Percentiles rank a stretch among this genome's conserved stretches.
These are phyloP conservation scores for Phenganax stokvisi DNA, from an alignment of 92 coral and sea anemone genomes.

Conservation along the genomic window DNA sequence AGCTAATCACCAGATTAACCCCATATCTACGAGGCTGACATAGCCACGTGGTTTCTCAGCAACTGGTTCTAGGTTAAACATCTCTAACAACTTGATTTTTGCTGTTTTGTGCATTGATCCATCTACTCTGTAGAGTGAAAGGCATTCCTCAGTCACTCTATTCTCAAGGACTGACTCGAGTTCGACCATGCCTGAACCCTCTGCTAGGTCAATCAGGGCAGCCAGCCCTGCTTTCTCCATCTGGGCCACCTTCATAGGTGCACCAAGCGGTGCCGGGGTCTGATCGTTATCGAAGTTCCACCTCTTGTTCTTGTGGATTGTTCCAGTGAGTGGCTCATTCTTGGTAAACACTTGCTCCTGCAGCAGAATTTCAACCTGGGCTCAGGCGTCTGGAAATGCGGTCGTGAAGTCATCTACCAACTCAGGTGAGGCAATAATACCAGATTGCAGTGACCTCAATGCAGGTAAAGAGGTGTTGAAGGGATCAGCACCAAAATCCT, in stretches of 20 bases:
- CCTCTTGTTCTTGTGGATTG: conserved; percentile 43
- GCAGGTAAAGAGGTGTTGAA: conserved; percentile 28
- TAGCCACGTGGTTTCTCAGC: conserved; percentile 33
- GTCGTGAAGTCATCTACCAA: conserved; percentile 39
- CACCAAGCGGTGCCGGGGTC: conserved; percentile 35
- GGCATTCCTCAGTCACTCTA: conserved; percentile 45
- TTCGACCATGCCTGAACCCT: conserved; percentile 43
- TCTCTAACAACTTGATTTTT: conserved; percentile 40
- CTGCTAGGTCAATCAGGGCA: conserved; percentile 39
- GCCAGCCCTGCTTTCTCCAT: conserved; percentile 42
- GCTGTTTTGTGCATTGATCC: conserved; percentile 44
- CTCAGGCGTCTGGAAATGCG: conserved; percentile 35
- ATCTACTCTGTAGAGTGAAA: conserved; percentile 37
- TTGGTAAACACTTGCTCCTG: conserved; percentile 39
- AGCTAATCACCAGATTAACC: conserved; percentile 41
- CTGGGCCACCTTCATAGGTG: conserved; percentile 35
- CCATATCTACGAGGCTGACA: conserved; percentile 27
- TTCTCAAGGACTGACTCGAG: conserved; percentile 37
- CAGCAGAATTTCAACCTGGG: conserved; percentile 40
- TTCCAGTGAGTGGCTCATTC: conserved; percentile 34
- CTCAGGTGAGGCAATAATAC: conserved; percentile 31
- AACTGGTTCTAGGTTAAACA: conserved; percentile 41
- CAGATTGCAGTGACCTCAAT: conserved; percentile 39
- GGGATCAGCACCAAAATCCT: conserved; percentile 43
- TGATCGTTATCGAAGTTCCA: conserved; percentile 34